Conservation (phyloP, 2,797 vertebrate species). For the Enteromius mattozi region DNA sequence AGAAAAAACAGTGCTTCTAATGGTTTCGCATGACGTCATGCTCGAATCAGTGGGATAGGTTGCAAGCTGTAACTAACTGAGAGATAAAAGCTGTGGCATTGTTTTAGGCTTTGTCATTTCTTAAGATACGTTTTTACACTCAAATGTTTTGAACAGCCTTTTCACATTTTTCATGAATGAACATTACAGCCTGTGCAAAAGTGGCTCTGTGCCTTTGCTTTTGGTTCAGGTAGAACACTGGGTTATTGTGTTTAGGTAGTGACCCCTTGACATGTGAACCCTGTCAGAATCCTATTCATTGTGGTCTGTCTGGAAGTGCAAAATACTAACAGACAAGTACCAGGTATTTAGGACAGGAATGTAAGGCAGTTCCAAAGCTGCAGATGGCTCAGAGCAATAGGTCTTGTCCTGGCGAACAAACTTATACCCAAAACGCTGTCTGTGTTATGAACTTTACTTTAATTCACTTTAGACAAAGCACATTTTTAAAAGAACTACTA, state of each 20-base stretch:
- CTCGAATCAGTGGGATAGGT: not conserved
- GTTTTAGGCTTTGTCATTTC: not conserved
- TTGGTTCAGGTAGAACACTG: not conserved
- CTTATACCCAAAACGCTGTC: not conserved
- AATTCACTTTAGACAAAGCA: conserved; percentile 57
- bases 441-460: not conserved
- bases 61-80: not conserved
- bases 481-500: conserved; percentile 71
- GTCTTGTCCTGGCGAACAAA: conserved; percentile 8
- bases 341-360: conserved; percentile 11
- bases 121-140: not conserved
- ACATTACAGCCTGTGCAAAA: not conserved
- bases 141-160: not conserved
- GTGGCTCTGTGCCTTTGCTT: not conserved
- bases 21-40: conserved; percentile 19
- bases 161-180: not conserved
- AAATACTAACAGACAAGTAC: conserved; percentile 5
- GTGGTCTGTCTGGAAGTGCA: conserved; percentile 1
- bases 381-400: not conserved
- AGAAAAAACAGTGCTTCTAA: not conserved
- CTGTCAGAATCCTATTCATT: conserved; percentile 21
- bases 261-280: conserved; percentile 21
- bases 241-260: not conserved
- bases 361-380: not conserved
- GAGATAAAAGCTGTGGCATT: not conserved